Conservation (phyloP, 2,888 invertebrate genomes). For the Poecilus cupreus region DNA sequence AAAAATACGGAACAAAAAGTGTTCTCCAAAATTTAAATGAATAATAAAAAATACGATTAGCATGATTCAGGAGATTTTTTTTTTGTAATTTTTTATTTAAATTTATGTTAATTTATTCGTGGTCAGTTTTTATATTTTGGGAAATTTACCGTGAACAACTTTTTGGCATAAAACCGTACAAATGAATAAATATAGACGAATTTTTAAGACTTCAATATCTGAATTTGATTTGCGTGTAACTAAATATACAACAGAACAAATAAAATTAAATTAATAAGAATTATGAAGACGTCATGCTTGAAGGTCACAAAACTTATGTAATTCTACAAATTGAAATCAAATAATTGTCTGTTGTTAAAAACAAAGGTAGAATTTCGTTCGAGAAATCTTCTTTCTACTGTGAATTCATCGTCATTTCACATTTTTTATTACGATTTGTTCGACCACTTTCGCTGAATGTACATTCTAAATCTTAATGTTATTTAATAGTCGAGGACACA, state of each 20-base stretch:
- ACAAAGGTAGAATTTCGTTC: constrained; percentile 4
- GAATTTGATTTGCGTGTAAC: background rate
- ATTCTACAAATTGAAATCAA: background rate
- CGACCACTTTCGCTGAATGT: constrained; percentile 36
- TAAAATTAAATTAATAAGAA: background rate
- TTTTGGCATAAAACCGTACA: background rate
- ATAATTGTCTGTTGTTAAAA: background rate
- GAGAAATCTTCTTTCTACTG: constrained; percentile 8
- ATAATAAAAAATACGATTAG: background rate
- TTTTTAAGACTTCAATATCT: background rate
- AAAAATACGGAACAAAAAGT: background rate
- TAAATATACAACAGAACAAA: background rate
- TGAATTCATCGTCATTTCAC: constrained; percentile 25
- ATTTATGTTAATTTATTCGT: background rate
- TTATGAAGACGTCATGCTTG: background rate
- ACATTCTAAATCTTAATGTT: constrained; percentile 38
- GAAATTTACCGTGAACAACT: background rate
- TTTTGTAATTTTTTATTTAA: background rate
- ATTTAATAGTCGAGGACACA: constrained; percentile 4
- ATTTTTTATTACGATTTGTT: constrained; percentile 34
- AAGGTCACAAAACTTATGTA: constrained; percentile 16
- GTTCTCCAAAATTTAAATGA: background rate
- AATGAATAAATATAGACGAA: too few species aligned
- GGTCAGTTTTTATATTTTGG: background rate
- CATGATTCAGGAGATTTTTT: background rate